A percentile compares a stretch with the other conserved stretches of the same genome.
Evolutionary conservation across 2,797 vertebrate species (phyloP).

Genomic region (Numenius phaeopus): DNA sequence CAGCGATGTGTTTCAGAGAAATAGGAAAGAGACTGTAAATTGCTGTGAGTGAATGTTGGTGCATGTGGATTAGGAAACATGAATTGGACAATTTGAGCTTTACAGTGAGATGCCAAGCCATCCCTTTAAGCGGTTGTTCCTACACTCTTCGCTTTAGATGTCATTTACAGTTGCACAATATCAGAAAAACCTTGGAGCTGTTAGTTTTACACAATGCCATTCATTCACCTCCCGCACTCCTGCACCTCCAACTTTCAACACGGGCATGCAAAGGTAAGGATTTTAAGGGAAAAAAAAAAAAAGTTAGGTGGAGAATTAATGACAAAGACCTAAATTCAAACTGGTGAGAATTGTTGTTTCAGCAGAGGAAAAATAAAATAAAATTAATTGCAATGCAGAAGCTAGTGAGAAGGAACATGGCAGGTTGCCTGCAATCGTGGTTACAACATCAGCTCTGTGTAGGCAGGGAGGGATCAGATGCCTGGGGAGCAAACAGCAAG

Average conservation of each 20-base stretch:
- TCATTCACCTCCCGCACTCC: background rate
- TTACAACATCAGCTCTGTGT: background rate
- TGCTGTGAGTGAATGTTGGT: background rate
- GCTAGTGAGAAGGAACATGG: background rate
- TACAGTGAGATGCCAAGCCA: background rate
- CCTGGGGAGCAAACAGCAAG: background rate
- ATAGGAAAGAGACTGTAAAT: background rate
- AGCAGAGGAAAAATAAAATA: background rate
- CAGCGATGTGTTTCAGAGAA: background rate
- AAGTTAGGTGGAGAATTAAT: background rate
- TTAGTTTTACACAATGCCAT: background rate
- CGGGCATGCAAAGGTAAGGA: background rate
- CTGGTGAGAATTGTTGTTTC: background rate
- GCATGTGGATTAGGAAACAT: background rate
- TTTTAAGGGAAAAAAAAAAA: background rate
- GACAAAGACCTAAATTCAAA: background rate
- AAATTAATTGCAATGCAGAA: background rate
- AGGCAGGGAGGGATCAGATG: background rate
- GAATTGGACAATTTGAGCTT: background rate
- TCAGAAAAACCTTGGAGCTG: background rate
- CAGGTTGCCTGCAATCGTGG: background rate
- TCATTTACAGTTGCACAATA: background rate
- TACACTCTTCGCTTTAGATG: background rate
- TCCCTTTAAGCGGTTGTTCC: background rate
- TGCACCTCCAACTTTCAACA: background rate